A percentile compares a stretch with the other conserved stretches of the same genome.
These are phyloP conservation scores for Euborellia annulipes DNA, from an alignment of 1,140 invertebrate genomes.

Conservation along the genomic window DNA sequence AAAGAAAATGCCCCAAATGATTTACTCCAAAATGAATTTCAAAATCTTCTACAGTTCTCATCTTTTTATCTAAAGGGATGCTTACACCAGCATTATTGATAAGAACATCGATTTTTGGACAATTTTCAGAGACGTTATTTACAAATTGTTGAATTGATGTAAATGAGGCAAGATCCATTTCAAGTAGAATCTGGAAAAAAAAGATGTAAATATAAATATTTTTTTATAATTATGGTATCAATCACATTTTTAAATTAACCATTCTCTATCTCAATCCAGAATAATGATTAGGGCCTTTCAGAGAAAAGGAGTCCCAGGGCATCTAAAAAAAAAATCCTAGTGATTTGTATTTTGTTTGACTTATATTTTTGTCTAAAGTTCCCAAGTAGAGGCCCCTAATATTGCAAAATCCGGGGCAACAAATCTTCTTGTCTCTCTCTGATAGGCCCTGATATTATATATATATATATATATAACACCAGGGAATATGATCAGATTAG, in stretches of 20 bases:
- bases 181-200: constrained; percentile 43
- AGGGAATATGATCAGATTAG: too few relatives aligned
- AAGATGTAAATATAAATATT: constrained; percentile 7
- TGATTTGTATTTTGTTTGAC: constrained; percentile 5
- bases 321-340: constrained; percentile 8
- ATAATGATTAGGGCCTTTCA: too few relatives aligned
- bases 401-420: too few relatives aligned
- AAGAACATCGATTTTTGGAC: constrained; percentile 47
- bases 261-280: background rate
- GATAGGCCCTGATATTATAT: too few relatives aligned
- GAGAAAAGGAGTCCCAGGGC: constrained; percentile 4
- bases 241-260: background rate
- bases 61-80: constrained; percentile 31
- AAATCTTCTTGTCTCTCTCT: too few relatives aligned
- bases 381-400: background rate
- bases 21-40: constrained; percentile 70
- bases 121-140: constrained; percentile 39
- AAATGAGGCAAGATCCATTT: constrained; percentile 53
- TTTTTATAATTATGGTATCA: constrained; percentile 4
- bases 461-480: too few relatives aligned
- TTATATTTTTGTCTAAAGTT: constrained; percentile 11
- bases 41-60: constrained; percentile 58
- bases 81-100: constrained; percentile 63
- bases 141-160: constrained; percentile 52
- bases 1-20: constrained; percentile 68